phyloP scores from a whole-genome alignment of 2,888 invertebrate genomes.

The Oligia latruncula region DNA sequence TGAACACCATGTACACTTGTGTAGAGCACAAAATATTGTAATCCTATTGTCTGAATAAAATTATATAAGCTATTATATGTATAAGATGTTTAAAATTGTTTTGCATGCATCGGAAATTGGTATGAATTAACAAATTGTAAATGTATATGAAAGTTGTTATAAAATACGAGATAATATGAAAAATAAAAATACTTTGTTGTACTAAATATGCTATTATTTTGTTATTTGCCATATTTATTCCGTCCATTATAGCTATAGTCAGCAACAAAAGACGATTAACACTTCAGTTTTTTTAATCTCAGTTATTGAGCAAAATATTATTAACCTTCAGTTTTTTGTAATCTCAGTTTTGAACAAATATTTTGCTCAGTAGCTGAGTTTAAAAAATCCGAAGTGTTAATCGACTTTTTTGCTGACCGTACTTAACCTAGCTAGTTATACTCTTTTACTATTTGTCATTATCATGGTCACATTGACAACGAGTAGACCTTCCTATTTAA shows the following conservation, averaged over 20 bases:
- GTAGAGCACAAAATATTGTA: constrained; percentile 74
- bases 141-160: constrained; percentile 79
- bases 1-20: constrained; percentile 66
- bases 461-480: too few species aligned
- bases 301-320: too few species aligned
- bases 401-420: too few species aligned
- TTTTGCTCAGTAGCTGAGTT: too few species aligned
- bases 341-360: too few species aligned
- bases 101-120: constrained; percentile 77
- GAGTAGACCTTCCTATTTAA: not conserved
- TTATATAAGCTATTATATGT: constrained; percentile 66
- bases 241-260: too few species aligned
- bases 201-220: constrained; percentile 53
- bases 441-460: not conserved
- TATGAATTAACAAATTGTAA: constrained; percentile 76
- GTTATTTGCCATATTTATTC: not conserved
- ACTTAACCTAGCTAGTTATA: not conserved
- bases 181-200: constrained; percentile 79
- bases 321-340: too few species aligned
- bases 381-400: too few species aligned
- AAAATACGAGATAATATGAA: constrained; percentile 78
- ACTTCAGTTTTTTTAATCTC: too few species aligned
- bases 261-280: too few species aligned
- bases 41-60: constrained; percentile 67
- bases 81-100: constrained; percentile 71